Evolutionary conservation across 2,113 vertebrate species (phyloP).

Genomic region (Setophaga coronata): DNA sequence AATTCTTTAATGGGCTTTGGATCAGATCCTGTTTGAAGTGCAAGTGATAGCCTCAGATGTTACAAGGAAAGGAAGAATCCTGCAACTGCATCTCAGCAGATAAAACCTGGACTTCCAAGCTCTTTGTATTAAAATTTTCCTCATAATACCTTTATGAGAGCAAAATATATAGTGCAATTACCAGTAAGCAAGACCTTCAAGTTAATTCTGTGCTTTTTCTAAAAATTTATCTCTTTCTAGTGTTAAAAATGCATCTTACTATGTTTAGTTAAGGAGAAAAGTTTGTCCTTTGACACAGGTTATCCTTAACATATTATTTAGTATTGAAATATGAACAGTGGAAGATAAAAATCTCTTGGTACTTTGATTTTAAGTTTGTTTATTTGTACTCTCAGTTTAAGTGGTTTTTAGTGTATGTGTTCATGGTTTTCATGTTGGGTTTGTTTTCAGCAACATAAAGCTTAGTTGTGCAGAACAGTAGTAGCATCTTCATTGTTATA

Average conservation of each 20-base stretch:
- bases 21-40: constrained; percentile 38
- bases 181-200: neutral
- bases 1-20: constrained; percentile 49
- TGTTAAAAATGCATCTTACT: neutral
- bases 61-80: neutral
- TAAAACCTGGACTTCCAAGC: neutral
- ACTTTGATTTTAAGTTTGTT: neutral
- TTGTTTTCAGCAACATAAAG: neutral
- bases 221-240: neutral
- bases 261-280: neutral
- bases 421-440: neutral
- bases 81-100: neutral
- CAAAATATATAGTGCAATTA: neutral
- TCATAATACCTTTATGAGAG: neutral
- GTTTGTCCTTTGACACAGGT: neutral
- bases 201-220: neutral
- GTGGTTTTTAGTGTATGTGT: neutral
- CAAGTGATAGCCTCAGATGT: neutral
- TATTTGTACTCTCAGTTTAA: neutral
- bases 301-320: neutral
- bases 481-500: neutral
- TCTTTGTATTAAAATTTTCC: neutral
- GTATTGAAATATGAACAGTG: neutral
- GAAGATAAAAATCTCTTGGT: neutral
- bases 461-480: neutral